These are phyloP conservation scores for Noctuana brunneofusca DNA, from an alignment of 2,888 invertebrate species.

Conservation along the genomic window DNA sequence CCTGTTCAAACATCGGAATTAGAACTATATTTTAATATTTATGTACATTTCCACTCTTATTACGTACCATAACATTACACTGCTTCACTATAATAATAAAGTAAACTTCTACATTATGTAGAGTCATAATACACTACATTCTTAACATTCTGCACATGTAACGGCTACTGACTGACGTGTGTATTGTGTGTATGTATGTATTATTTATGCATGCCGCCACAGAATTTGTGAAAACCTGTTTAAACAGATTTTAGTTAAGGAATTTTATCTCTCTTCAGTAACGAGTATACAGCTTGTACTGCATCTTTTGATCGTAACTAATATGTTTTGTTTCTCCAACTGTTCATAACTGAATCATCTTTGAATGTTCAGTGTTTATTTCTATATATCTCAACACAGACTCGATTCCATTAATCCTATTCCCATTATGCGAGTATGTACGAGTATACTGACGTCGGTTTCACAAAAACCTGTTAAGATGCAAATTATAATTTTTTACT, in stretches of 20 bases:
- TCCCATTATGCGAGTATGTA: neutral
- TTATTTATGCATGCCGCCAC: too few species aligned
- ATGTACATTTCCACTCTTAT: neutral
- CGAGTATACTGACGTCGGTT: conserved; percentile 10
- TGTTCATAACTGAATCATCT: too few species aligned
- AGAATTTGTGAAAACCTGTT: conserved; percentile 7
- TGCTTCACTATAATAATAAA: too few species aligned
- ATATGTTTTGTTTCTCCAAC: too few species aligned
- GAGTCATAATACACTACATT: too few species aligned
- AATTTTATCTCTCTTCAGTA: neutral
- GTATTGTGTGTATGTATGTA: neutral
- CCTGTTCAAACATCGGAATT: neutral
- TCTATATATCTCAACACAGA: too few species aligned
- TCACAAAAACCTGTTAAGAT: conserved; percentile 22
- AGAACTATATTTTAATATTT: neutral
- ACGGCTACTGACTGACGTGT: neutral
- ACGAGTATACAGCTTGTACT: too few species aligned
- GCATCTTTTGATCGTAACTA: too few species aligned
- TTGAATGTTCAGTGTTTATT: too few species aligned
- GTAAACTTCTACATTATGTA: too few species aligned
- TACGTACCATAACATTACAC: neutral
- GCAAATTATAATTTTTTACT: conserved; percentile 18
- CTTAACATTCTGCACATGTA: neutral
- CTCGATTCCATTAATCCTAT: too few species aligned
- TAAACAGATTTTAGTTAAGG: neutral